Base-by-base conservation (phyloP, 2,797 vertebrate genomes). In the Microctenopoma lineatum region DNA sequence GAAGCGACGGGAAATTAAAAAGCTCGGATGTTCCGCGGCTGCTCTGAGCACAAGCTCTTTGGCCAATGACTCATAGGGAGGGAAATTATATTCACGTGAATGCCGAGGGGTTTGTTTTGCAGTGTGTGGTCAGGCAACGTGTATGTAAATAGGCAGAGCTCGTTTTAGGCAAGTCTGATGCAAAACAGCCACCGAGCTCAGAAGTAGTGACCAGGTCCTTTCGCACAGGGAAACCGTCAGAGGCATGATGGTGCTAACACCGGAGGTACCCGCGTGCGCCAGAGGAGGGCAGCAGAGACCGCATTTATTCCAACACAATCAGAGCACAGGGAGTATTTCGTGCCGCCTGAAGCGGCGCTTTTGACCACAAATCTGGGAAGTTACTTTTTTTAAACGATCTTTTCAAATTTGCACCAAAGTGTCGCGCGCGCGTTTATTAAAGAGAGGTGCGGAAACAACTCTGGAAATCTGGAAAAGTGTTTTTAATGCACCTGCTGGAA, bases 251-350 rank as follows among this genome's bases (percentile, higher is more conserved):
- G 52, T 8, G 7, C 47, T n/a, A 62, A 60, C 51, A 64, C 53
- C 26, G 55, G 55, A 59, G 44, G 10, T 70, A 63, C 57, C 63
- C 54, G 1, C 0, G 38, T 0, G 2, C 3, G 5, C 1, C 91
- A 9, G 26, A 41, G 3, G 89, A 48, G 84, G 90, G 90, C 85
- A 84, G 80, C 89, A 93, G 51, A 93, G 81, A 84, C 92, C 79
- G 11, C 36, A 9, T 21, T 47, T 56, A 46, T 25, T 12, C 3
- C n/a, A 32, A 14, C 0, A 2, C 0, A 0, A 2, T 1, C 5
- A 2, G 0, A 4, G 12, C 3, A 10, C 4, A 5, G 0, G 26
- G 13, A 27, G 16, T 59, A 0, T 2, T 7, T 11, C 3, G 4
- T 27, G 2, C 1, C 0, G 16, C 41, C 70, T 52, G 6, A 12